Evolutionary conservation across 2,113 vertebrate genomes (phyloP), one percentile per base, ranked within the genome.

Genomic region (Mustelus asterias): DNA sequence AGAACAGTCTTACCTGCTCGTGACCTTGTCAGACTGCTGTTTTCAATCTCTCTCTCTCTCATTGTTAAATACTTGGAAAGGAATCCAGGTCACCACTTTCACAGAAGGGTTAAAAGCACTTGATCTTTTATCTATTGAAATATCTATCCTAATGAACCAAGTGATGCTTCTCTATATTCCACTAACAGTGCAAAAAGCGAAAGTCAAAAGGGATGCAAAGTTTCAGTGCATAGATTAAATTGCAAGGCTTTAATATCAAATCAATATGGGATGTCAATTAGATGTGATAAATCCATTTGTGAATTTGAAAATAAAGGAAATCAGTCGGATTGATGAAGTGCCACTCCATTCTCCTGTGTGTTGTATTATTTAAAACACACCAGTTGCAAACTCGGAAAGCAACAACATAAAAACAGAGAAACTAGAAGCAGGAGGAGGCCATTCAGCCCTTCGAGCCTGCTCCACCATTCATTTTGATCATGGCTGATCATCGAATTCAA

Each of bases 221-320:
- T 60, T 76, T 58, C 88, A 90, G 29, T 13, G 26, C 54, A 18
- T 13, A 60, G 54, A 58, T 58, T 89, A 16, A 33, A 90, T 90
- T 90, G 54, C 54, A 90, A 58, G 29, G 11, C 48, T 89, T 54
- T 89, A 58, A 89, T 54, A 89, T 48, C 48, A 58, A 88, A 89
- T 89, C 26, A 90, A 60, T 90, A 33, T 13, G 5, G 29, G 88
- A 5, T 60, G 54, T 60, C 88, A 90, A 90, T 60, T 33, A 90
- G 48, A 90, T 90, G 88, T 33, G 54, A 16, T 33, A 58, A 33
- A 88, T 88, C 48, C 22, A 54, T 83, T 11, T 3, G 85, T 54
- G 44, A 88, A 54, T 48, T 48, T 88, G 44, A 88, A 88, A 88
- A 90, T 90, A 90, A 90, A 60, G 48, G 88, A 90, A 60, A 60